Percentiles rank a stretch among this genome's conserved stretches.
Evolutionary conservation across 2,888 invertebrate genomes (phyloP).

Genomic region (Megalurothrips usitatus): DNA sequence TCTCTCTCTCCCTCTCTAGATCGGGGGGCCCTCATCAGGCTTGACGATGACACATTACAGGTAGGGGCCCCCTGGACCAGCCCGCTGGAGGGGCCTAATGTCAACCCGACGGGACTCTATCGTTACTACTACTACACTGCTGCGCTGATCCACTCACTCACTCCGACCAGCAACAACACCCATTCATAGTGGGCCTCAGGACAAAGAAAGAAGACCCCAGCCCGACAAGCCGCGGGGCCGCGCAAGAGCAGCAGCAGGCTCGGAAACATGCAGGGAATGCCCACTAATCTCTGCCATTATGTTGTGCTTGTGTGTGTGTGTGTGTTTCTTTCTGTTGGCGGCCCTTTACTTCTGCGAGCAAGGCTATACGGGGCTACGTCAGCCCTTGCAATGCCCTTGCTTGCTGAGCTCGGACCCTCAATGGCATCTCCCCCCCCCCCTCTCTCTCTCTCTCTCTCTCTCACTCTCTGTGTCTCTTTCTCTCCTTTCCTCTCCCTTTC

Average conservation of each 20-base stretch:
- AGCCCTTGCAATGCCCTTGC: background rate
- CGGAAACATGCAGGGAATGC: slow-evolving; percentile 22
- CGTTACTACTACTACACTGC: too few relatives aligned
- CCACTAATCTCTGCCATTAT: slow-evolving; percentile 16
- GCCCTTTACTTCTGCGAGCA: background rate
- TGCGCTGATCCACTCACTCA: too few relatives aligned
- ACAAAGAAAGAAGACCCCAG: too few relatives aligned
- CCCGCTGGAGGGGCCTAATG: background rate
- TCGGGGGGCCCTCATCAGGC: background rate
- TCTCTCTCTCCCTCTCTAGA: background rate
- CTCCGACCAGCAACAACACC: background rate
- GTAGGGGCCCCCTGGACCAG: background rate
- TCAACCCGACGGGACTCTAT: background rate
- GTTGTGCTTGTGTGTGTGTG: slow-evolving; percentile 13
- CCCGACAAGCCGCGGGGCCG: background rate
- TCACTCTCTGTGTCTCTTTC: background rate
- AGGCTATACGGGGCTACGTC: background rate
- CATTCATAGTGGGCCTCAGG: background rate
- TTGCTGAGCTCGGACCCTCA: background rate
- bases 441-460: background rate
- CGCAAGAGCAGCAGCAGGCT: background rate
- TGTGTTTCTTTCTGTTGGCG: background rate
- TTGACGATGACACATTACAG: slow-evolving; percentile 11
- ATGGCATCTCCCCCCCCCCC: background rate
- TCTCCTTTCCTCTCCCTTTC: background rate